A percentile compares a stretch with the other conserved stretches of the same genome.
phyloP scores from a whole-genome alignment of 2,888 invertebrate species.

The Andrena hattorfiana region DNA sequence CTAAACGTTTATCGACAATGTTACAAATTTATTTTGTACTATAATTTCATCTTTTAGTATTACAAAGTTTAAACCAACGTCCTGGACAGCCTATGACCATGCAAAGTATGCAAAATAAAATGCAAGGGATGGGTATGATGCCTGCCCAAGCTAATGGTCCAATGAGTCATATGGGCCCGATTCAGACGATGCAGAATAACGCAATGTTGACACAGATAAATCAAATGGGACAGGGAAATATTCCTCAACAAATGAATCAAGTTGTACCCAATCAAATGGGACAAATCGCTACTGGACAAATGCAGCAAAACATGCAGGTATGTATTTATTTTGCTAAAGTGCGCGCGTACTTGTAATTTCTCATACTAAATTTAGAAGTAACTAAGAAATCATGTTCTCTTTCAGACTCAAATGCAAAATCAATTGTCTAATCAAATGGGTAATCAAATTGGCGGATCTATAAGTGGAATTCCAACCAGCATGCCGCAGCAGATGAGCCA shows the following conservation, averaged over 20 bases:
- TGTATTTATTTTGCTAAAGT: constrained; percentile 5
- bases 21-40: constrained; percentile 1
- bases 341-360: background rate
- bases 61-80: constrained; percentile 91
- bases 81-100: constrained; percentile 87
- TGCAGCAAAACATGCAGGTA: constrained; percentile 82
- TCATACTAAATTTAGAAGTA: background rate
- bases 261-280: constrained; percentile 79
- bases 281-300: constrained; percentile 80
- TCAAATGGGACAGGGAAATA: constrained; percentile 81
- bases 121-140: constrained; percentile 85
- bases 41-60: constrained; percentile 83
- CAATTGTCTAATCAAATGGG: constrained; percentile 82
- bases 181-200: constrained; percentile 85
- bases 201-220: constrained; percentile 86
- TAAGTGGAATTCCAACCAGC: constrained; percentile 79
- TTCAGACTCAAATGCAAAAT: constrained; percentile 81
- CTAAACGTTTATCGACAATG: background rate
- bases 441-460: constrained; percentile 81
- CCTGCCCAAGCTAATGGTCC: constrained; percentile 84
- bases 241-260: constrained; percentile 83
- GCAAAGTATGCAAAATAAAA: constrained; percentile 87
- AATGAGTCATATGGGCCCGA: constrained; percentile 86
- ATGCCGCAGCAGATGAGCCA: constrained; percentile 83
- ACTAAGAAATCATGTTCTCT: background rate